These are phyloP conservation scores for Saccostrea cuccullata DNA, from an alignment of 1,140 invertebrate species.

Conservation along the genomic window DNA sequence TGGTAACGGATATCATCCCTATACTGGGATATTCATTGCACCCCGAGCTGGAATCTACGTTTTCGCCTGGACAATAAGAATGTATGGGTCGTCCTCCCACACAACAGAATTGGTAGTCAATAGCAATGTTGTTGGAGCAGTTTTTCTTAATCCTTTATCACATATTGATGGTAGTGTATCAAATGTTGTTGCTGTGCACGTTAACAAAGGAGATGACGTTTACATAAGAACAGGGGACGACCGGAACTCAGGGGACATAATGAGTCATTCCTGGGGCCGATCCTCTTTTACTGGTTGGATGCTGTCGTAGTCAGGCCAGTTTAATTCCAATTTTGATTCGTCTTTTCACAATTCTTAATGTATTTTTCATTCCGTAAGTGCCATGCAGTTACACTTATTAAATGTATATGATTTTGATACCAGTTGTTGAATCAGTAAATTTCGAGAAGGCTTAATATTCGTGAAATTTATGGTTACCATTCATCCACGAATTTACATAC, in stretches of 20 bases:
- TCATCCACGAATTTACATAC: no score
- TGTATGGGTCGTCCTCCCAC: neutral
- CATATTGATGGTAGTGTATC: neutral
- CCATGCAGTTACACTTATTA: no score
- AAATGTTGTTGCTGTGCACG: neutral
- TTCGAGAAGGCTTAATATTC: no score
- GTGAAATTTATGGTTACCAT: no score
- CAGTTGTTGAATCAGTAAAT: no score
- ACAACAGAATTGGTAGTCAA: neutral
- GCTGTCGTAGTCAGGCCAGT: neutral
- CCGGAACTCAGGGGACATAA: neutral
- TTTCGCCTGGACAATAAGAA: conserved; percentile 26
- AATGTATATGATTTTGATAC: no score
- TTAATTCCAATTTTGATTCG: no score
- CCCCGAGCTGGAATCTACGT: neutral
- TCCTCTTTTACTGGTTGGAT: neutral
- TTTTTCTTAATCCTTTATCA: neutral
- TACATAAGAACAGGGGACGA: neutral
- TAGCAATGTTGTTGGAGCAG: neutral
- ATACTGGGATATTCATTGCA: neutral
- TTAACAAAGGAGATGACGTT: neutral
- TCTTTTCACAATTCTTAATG: no score
- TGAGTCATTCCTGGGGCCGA: neutral
- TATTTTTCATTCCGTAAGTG: no score
- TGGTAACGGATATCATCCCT: neutral